phyloP scores from a whole-genome alignment of 2,797 vertebrate species.

The Centropyge bicolor region DNA sequence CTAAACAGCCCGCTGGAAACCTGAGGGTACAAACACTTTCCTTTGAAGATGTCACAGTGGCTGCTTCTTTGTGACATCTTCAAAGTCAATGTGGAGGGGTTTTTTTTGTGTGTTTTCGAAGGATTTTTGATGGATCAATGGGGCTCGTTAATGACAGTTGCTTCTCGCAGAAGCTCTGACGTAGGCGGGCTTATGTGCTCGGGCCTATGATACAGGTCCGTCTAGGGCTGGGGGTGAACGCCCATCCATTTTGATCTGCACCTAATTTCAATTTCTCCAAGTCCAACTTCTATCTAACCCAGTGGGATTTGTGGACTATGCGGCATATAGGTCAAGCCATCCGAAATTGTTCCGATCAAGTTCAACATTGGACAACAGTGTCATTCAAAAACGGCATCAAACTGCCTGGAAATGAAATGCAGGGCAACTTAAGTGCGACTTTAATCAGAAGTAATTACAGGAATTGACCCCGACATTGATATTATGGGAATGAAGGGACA shows the following conservation, averaged over 20 bases:
- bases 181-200: background rate
- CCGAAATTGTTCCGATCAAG: background rate
- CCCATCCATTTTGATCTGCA: background rate
- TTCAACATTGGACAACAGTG: background rate
- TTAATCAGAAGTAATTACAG: constrained; percentile 28
- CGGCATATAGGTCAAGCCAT: background rate
- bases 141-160: no score
- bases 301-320: background rate
- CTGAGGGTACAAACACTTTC: constrained; percentile 3
- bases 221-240: background rate
- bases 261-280: background rate
- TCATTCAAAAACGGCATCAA: background rate
- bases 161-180: background rate
- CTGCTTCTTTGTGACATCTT: background rate
- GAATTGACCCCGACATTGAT: constrained; percentile 1
- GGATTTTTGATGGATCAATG: background rate
- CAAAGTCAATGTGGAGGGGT: constrained; percentile 6
- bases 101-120: background rate
- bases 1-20: constrained; percentile 6
- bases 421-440: background rate
- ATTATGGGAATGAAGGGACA: constrained; percentile 30
- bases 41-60: background rate
- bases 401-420: background rate
- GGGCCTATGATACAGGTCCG: background rate
- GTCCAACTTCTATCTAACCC: background rate